These are phyloP conservation scores for Dicerorhinus sumatrensis DNA, from an alignment of 2,113 vertebrate genomes.

Conservation along the genomic window DNA sequence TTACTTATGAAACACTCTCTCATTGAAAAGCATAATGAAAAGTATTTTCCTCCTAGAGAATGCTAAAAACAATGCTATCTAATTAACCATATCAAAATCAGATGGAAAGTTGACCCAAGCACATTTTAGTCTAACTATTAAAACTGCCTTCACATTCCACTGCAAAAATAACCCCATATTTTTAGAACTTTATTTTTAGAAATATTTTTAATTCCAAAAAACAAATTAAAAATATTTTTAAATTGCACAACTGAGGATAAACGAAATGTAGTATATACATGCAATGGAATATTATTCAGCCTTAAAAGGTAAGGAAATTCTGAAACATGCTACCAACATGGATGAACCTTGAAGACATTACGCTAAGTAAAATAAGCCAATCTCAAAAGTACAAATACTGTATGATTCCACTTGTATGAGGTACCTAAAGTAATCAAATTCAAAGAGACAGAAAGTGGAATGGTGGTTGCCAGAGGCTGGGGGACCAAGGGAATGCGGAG, in stretches of 20 bases:
- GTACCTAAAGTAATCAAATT: background rate
- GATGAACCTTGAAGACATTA: background rate
- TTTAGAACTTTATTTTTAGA: background rate
- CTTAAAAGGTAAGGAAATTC: constrained; percentile 4
- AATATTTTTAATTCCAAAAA: constrained; percentile 32
- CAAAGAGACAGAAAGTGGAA: background rate
- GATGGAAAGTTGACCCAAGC: background rate
- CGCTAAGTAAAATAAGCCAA: background rate
- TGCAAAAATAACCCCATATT: constrained; percentile 24
- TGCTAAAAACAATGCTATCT: constrained; percentile 28
- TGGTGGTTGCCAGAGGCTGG: background rate
- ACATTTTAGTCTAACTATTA: background rate
- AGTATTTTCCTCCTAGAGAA: constrained; percentile 46
- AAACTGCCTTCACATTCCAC: background rate
- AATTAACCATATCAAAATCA: constrained; percentile 3
- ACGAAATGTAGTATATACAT: background rate
- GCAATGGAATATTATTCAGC: background rate
- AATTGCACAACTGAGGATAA: constrained; percentile 89
- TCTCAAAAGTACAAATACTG: background rate
- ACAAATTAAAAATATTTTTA: constrained; percentile 27
- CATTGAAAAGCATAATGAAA: background rate
- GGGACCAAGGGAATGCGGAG: background rate
- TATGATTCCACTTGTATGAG: background rate
- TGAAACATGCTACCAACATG: background rate
- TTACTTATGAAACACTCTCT: background rate